These are phyloP conservation scores for Spilosoma lubricipeda DNA, from an alignment of 2,888 invertebrate genomes.

Conservation along the genomic window DNA sequence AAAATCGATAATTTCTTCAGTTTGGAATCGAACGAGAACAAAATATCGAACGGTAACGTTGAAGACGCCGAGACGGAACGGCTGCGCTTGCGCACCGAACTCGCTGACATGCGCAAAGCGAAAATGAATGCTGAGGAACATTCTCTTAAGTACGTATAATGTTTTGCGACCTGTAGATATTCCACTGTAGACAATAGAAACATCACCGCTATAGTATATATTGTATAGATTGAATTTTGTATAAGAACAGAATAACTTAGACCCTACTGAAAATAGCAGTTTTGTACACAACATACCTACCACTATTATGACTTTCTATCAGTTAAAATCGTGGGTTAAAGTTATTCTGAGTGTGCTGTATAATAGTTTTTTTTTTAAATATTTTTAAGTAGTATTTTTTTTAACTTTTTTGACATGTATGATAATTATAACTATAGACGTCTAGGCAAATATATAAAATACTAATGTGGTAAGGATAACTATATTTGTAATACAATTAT, in stretches of 20 bases:
- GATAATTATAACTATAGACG: background rate
- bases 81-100: constrained; percentile 84
- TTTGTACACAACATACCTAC: background rate
- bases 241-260: background rate
- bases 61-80: constrained; percentile 83
- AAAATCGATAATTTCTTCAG: constrained; percentile 50
- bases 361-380: background rate
- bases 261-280: background rate
- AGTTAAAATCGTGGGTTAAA: background rate
- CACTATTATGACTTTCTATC: background rate
- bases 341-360: background rate
- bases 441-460: background rate
- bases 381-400: background rate
- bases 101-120: constrained; percentile 85
- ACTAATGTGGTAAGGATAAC: constrained; percentile 3
- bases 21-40: constrained; percentile 69
- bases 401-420: background rate
- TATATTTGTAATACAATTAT: constrained; percentile 6
- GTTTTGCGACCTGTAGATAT: constrained; percentile 20
- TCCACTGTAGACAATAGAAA: constrained; percentile 21
- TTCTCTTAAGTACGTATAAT: constrained; percentile 83
- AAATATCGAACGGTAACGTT: constrained; percentile 70
- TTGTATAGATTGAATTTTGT: constrained; percentile 3
- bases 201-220: constrained; percentile 12
- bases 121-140: constrained; percentile 87